Evolutionary conservation across 2,113 vertebrate species (phyloP).

Genomic region (Lepus timidus): DNA sequence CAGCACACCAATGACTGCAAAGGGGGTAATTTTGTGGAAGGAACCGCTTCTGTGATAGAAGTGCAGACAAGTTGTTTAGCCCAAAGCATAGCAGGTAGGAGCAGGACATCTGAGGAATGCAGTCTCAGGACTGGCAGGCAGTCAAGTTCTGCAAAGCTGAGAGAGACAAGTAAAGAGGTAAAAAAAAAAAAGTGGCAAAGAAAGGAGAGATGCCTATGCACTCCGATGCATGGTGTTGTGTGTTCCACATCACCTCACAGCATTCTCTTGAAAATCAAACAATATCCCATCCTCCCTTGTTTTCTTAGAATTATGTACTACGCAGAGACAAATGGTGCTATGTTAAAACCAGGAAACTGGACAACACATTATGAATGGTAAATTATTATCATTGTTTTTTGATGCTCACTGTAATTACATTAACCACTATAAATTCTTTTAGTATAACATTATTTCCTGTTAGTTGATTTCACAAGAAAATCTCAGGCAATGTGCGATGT

Average conservation of each 20-base stretch:
- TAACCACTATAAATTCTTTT: slow-evolving; percentile 1
- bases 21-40: slow-evolving; percentile 60
- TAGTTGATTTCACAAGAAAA: slow-evolving; percentile 52
- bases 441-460: slow-evolving; percentile 38
- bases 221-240: not conserved
- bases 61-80: slow-evolving; percentile 72
- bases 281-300: too few species aligned
- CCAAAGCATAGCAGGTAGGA: slow-evolving; percentile 70
- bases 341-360: not conserved
- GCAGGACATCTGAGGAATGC: slow-evolving; percentile 63
- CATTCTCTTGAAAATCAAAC: not conserved
- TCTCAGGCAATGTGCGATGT: slow-evolving; percentile 19
- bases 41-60: not conserved
- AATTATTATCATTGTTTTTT: slow-evolving; percentile 26
- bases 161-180: not conserved
- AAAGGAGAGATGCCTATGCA: fast-evolving
- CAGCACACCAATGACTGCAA: slow-evolving; percentile 46
- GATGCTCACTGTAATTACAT: not conserved
- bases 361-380: not conserved
- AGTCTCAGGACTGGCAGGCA: not conserved
- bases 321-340: not conserved
- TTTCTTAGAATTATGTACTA: not conserved
- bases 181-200: not conserved
- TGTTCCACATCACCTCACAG: fast-evolving
- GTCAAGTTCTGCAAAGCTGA: not conserved